Evolutionary conservation across 2,888 invertebrate genomes (phyloP), one percentile per base, ranked within the genome.

Genomic region (Eupithecia inturbata): DNA sequence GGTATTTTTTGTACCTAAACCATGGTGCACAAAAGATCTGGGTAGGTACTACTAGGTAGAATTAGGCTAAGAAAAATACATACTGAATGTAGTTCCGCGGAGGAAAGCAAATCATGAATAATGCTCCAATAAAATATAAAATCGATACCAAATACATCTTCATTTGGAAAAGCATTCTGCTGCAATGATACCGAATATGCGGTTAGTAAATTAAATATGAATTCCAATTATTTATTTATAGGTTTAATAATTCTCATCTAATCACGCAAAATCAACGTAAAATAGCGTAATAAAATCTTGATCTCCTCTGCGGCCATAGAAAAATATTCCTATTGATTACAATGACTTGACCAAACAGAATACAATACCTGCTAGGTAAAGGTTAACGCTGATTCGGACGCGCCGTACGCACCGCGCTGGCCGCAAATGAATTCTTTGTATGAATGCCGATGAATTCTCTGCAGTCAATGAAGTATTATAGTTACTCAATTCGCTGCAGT

Each of bases 11-110:
- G 33, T 33, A n/a, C n/a, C n/a, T n/a, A 33, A 33, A 33, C 3
- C 7, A 33, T 33, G 6, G 3, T 33, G 33, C 7, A 33, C 33
- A 33, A 31, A 31, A 31, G 31, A 31, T 31, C 31, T 31, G 31
- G 31, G 3, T 31, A 5, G 31, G 31, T 31, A 5, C 31, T 36
- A 36, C 3, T 9, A 9, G n/a, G 7, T 49, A n/a, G n/a, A n/a
- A 28, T 69, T 33, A 19, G n/a, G 12, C 16, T 12, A 1, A 64
- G 31, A 26, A 36, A 66, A 31, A 74, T 72, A 86, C 89, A 82
- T 80, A 93, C 94, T 88, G 88, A 39, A 88, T 85, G 82, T 85
- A 94, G 83, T 94, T 94, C 78, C 94, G 86, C 1, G 94, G 93
- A 57, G 94, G 92, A 85, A 90, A 94, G 74, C 91, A 81, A 71